Evolutionary conservation across 2,113 vertebrate species (phyloP).

Genomic region (Spheniscus mendiculus): DNA sequence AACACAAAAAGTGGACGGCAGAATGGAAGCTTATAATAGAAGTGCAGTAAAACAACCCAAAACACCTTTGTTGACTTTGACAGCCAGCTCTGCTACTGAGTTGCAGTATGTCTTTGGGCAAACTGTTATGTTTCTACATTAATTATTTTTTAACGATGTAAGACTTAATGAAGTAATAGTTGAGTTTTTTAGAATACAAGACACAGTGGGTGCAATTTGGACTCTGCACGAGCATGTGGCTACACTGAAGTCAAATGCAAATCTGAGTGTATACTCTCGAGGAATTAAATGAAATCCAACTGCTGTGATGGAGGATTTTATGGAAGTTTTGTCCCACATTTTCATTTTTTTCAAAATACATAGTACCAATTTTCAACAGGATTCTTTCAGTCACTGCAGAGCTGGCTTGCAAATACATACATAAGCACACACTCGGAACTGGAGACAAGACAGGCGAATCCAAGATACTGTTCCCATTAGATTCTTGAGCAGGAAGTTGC

Average conservation of each 20-base stretch:
- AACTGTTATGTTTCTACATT: not conserved
- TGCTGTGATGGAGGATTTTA: not conserved
- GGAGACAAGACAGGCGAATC: not conserved
- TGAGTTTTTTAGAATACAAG: not conserved
- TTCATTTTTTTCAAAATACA: not conserved
- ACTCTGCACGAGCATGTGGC: not conserved
- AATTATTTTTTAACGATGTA: not conserved
- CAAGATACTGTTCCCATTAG: not conserved
- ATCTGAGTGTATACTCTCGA: accelerated
- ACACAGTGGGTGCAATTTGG: not conserved
- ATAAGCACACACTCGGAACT: not conserved
- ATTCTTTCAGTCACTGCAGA: not conserved
- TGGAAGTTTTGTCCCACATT: not conserved
- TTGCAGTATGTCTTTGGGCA: not conserved
- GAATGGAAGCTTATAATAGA: not conserved
- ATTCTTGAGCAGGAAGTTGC: not conserved
- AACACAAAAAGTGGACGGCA: not conserved
- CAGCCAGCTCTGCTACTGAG: not conserved
- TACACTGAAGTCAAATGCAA: not conserved
- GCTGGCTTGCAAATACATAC: not conserved
- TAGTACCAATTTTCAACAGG: not conserved
- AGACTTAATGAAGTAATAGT: not conserved
- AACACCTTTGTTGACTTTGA: not conserved
- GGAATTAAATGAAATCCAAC: not conserved
- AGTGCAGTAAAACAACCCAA: not conserved